These are phyloP conservation scores for Melozone crissalis DNA, from an alignment of 2,113 vertebrate species.

Conservation along the genomic window DNA sequence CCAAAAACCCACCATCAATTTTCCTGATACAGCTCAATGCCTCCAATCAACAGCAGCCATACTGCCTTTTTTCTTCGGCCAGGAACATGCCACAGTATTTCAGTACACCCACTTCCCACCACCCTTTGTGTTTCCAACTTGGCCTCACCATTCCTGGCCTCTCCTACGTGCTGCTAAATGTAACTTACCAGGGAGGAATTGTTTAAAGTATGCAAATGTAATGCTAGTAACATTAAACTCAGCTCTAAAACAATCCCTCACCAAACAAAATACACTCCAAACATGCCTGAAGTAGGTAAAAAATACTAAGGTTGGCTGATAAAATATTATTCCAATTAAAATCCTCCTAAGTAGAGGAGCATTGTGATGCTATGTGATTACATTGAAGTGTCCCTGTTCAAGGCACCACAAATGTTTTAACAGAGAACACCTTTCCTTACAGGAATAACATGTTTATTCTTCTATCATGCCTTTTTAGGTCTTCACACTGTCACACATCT, in stretches of 20 bases:
- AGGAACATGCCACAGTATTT: accelerated
- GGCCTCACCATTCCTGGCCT: not conserved
- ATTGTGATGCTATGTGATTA: not conserved
- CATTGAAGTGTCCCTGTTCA: not conserved
- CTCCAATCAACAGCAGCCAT: not conserved
- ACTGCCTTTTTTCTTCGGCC: not conserved
- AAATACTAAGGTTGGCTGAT: not conserved
- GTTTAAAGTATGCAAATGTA: not conserved
- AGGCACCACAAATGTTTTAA: not conserved
- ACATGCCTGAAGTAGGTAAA: not conserved
- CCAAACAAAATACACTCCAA: not conserved
- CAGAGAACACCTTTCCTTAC: not conserved
- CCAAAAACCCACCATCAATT: accelerated
- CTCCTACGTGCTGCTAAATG: accelerated
- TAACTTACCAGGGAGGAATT: not conserved
- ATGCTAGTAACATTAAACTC: not conserved
- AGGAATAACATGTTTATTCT: not conserved
- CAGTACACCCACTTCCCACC: not conserved
- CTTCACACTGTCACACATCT: not conserved
- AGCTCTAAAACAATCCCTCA: not conserved
- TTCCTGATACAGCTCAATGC: not conserved
- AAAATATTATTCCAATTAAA: not conserved
- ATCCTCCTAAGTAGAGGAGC: not conserved
- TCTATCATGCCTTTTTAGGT: not conserved
- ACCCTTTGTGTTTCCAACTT: not conserved